Base-by-base conservation (phyloP, 2,113 vertebrate species). In the Chaetodon trifascialis region DNA sequence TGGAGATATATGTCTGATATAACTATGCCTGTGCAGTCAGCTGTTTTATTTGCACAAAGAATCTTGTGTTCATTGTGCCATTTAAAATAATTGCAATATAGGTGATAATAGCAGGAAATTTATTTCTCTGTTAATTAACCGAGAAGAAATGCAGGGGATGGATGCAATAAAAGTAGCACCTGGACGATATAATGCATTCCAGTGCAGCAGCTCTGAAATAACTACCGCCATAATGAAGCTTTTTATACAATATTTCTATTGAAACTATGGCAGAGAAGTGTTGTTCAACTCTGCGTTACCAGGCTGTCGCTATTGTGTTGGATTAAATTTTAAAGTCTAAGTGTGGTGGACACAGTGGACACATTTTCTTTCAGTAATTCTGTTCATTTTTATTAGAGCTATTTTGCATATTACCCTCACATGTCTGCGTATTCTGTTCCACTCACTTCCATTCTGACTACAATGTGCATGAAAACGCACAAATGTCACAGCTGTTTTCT, bases 401-500 rank as follows among this genome's bases (percentile, higher is more conserved):
- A 44, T 49, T 21, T 42, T 46, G 55, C 55, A 11, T 38, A 49
- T 62, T 14, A 23, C 4, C 9, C 4, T 14, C 52, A 11, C 10
- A 67, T 44, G 17, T 40, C 36, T 59, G 12, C 21, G 42, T 52
- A 11, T 21, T 25, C 23, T 63, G 30, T 67, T 72, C 19, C 9
- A 14, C 46, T 47, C 2, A 9, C n/a, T 47, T 44, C 36, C 51
- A 73, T 10, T 79, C 1, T 23, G 23, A 47, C 17, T n/a, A 59
- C 21, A 64, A 62, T 44, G 5, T 44, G 36, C 30, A 58, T 25
- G 6, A 60, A 78, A 72, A 56, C n/a, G 1, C 21, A 40, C 30
- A 40, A 65, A 68, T 74, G 47, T 77, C 65, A 58, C 19, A n/a
- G 15, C n/a, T 60, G 44, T 82, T 73, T 47, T 56, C 15, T 76